Evolutionary conservation across 1,140 invertebrate genomes (phyloP).

Genomic region (Helicorthomorpha holstii): DNA sequence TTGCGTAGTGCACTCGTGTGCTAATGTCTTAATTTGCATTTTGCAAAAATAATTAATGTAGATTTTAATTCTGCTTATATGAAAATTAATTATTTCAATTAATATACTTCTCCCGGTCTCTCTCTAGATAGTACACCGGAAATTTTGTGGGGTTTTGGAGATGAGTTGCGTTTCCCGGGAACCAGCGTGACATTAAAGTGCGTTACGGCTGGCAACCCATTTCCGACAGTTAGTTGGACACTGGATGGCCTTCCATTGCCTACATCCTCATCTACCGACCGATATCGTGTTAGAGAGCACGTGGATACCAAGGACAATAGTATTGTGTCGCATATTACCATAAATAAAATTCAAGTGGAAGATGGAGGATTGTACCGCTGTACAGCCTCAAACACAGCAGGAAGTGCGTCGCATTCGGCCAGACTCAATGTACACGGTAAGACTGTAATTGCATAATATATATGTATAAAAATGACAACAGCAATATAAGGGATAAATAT

Average conservation of each 20-base stretch:
- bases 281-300: slow-evolving; percentile 19
- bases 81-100: not conserved
- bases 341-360: slow-evolving; percentile 25
- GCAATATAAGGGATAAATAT: too few relatives aligned
- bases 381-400: not conserved
- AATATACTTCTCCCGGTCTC: not conserved
- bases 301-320: slow-evolving; percentile 20
- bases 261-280: slow-evolving; percentile 6
- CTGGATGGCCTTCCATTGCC: slow-evolving; percentile 22
- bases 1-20: too few relatives aligned
- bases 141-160: slow-evolving; percentile 34
- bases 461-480: too few relatives aligned
- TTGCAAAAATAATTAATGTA: too few relatives aligned
- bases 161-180: slow-evolving; percentile 38
- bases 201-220: slow-evolving; percentile 74
- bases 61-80: too few relatives aligned
- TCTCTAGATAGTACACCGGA: slow-evolving; percentile 17
- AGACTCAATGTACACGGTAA: slow-evolving; percentile 10
- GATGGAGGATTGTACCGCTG: slow-evolving; percentile 22
- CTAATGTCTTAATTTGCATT: too few relatives aligned
- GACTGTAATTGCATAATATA: not conserved
- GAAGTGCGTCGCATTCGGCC: not conserved
- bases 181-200: slow-evolving; percentile 76
- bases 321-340: slow-evolving; percentile 30
- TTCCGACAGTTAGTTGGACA: slow-evolving; percentile 36